Evolutionary conservation across 2,113 vertebrate species (phyloP).

Genomic region (Mirounga angustirostris): DNA sequence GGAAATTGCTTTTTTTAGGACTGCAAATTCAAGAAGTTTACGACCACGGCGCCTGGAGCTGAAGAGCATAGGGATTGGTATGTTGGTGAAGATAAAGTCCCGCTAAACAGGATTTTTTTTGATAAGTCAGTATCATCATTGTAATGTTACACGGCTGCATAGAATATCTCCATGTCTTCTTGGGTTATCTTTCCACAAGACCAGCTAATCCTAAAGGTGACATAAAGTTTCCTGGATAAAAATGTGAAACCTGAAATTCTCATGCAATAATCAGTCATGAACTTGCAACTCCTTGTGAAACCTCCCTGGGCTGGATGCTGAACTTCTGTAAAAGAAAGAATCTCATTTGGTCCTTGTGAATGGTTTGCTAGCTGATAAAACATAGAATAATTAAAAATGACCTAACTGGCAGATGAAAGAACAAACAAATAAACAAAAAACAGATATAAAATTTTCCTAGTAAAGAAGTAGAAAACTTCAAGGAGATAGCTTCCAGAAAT

Average conservation of each 20-base stretch:
- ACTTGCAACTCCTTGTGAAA: slow-evolving; percentile 39
- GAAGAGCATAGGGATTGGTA: neutral
- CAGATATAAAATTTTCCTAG: neutral
- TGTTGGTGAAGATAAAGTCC: slow-evolving; percentile 15
- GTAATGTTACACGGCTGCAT: neutral
- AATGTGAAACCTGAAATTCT: slow-evolving; percentile 62
- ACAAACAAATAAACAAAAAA: neutral
- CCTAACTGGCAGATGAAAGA: neutral
- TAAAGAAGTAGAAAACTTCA: neutral
- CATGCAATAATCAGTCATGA: slow-evolving; percentile 14
- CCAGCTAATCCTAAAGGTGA: slow-evolving; percentile 73
- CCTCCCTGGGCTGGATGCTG: neutral
- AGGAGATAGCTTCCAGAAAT: neutral
- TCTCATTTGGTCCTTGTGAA: neutral
- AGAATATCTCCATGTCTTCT: slow-evolving; percentile 41
- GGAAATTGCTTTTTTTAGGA: neutral
- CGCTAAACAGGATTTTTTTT: slow-evolving; percentile 13
- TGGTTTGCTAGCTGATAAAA: neutral
- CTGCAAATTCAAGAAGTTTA: slow-evolving; percentile 29
- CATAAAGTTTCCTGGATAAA: slow-evolving; percentile 59
- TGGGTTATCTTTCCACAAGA: slow-evolving; percentile 57
- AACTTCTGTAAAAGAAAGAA: neutral
- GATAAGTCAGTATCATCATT: neutral
- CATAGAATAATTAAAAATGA: neutral
- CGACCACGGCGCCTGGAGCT: neutral